A percentile compares a stretch with the other conserved stretches of the same genome.
phyloP scores from a whole-genome alignment of 2,797 vertebrate genomes.

The Urosaurus nigricauda region DNA sequence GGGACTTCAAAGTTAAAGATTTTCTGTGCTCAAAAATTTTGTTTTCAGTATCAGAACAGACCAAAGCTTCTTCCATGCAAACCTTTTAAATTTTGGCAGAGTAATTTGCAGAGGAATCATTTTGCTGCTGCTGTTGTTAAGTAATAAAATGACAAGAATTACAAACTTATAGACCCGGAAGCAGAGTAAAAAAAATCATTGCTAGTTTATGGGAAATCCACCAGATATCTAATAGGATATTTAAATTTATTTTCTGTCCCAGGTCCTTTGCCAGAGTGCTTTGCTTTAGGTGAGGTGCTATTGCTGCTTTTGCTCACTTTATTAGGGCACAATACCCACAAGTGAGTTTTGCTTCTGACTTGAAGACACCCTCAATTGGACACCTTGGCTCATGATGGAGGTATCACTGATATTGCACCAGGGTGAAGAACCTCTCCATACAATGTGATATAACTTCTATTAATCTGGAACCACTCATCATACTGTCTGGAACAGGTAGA shows the following conservation, averaged over 20 bases:
- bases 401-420: too few species aligned
- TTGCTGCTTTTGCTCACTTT: not conserved
- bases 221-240: not conserved
- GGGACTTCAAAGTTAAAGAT: too few species aligned
- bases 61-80: not conserved
- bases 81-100: not conserved
- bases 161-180: too few species aligned
- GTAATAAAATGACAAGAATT: not conserved
- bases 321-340: not conserved
- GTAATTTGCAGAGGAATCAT: not conserved
- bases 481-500: not conserved
- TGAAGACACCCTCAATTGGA: not conserved
- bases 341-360: not conserved
- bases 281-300: not conserved
- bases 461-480: not conserved
- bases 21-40: too few species aligned
- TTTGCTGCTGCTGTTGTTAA: not conserved
- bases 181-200: not conserved
- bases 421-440: not conserved
- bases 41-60: too few species aligned
- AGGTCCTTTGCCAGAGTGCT: not conserved
- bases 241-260: not conserved
- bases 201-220: not conserved
- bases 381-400: not conserved
- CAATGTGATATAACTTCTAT: not conserved